A percentile compares a stretch with the other conserved stretches of the same genome.
phyloP scores from a whole-genome alignment of 2,113 vertebrate species.

The Lycocorax pyrrhopterus region DNA sequence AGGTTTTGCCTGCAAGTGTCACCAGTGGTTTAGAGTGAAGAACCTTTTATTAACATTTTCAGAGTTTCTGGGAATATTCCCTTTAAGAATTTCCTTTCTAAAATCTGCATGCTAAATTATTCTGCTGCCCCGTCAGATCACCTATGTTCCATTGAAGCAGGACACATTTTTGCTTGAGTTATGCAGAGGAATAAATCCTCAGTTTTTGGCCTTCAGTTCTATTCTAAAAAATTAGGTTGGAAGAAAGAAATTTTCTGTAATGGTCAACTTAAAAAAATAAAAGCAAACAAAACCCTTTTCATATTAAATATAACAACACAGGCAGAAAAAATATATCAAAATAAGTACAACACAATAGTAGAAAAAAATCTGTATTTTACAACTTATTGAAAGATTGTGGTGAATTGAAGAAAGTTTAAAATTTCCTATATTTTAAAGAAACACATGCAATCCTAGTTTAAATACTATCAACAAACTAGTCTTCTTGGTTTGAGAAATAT shows the following conservation, averaged over 20 bases:
- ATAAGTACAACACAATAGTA: background rate
- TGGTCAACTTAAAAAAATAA: background rate
- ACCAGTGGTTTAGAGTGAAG: slow-evolving; percentile 11
- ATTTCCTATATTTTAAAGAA: background rate
- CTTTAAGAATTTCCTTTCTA: slow-evolving; percentile 23
- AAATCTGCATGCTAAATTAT: slow-evolving; percentile 48
- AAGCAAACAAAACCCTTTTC: background rate
- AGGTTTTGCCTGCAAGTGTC: slow-evolving; percentile 39
- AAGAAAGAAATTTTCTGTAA: background rate
- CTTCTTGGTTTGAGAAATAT: background rate
- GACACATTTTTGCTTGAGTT: slow-evolving; percentile 23
- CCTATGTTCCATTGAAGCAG: slow-evolving; percentile 1
- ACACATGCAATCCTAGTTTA: background rate
- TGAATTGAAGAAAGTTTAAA: background rate
- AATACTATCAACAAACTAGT: background rate
- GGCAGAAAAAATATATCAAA: background rate
- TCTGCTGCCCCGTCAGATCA: background rate
- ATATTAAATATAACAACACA: background rate
- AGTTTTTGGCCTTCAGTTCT: background rate
- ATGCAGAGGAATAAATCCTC: background rate
- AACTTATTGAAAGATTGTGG: background rate
- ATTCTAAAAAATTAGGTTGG: background rate
- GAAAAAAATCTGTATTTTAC: background rate
- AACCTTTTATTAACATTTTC: slow-evolving; percentile 51
- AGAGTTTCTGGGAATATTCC: slow-evolving; percentile 42